Evolutionary conservation across 1,140 invertebrate species (phyloP).

Genomic region (Brachionus calyciflorus): DNA sequence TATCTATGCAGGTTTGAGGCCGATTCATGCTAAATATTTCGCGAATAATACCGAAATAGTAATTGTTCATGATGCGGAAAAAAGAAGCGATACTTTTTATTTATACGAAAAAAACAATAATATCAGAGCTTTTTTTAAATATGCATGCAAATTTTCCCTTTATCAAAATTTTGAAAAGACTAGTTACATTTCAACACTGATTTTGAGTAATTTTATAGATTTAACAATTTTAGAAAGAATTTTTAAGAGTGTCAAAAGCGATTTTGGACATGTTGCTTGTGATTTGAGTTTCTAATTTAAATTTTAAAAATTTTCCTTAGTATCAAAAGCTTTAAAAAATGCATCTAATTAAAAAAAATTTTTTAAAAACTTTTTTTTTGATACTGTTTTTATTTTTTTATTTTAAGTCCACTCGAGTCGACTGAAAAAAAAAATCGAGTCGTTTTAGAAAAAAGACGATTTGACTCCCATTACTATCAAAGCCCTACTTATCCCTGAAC

Average conservation of each 20-base stretch:
- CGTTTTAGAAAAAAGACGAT: no score
- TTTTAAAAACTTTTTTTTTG: no score
- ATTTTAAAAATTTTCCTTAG: background rate
- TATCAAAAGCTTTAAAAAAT: no score
- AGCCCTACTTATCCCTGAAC: no score
- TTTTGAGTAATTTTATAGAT: slow-evolving; percentile 35
- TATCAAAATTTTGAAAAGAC: background rate
- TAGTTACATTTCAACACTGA: slow-evolving; percentile 16
- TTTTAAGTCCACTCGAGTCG: no score
- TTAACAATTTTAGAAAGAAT: background rate
- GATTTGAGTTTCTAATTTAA: background rate
- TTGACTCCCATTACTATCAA: no score
- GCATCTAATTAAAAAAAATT: no score
- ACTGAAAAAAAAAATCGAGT: no score
- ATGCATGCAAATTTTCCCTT: slow-evolving; percentile 35
- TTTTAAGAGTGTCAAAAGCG: background rate
- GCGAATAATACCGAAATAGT: background rate
- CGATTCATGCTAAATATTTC: background rate
- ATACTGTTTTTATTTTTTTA: no score
- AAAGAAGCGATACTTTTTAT: slow-evolving; percentile 12
- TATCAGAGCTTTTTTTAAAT: slow-evolving; percentile 19
- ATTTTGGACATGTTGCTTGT: slow-evolving; percentile 39
- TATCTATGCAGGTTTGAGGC: background rate
- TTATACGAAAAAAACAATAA: background rate
- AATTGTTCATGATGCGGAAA: slow-evolving; percentile 41